phyloP scores from a whole-genome alignment of 2,113 vertebrate genomes.

The Paratilapia polleni region DNA sequence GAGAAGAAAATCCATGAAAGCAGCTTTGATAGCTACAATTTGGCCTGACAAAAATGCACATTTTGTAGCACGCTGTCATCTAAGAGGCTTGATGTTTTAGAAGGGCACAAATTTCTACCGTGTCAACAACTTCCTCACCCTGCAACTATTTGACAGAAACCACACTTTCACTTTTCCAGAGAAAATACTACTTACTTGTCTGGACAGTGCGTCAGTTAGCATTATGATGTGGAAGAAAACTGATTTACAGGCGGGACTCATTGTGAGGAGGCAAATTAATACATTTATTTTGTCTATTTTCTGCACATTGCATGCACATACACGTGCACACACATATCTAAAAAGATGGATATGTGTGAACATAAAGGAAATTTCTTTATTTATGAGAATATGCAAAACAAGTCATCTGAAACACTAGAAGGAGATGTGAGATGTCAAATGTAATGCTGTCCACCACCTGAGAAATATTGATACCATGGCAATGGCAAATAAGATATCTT shows the following conservation, averaged over 20 bases:
- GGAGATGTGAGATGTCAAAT: not conserved
- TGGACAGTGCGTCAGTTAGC: slow-evolving; percentile 2
- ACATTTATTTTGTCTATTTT: slow-evolving; percentile 13
- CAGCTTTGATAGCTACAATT: slow-evolving; percentile 55
- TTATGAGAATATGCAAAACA: not conserved
- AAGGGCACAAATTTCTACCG: slow-evolving; percentile 40
- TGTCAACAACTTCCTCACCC: slow-evolving; percentile 45
- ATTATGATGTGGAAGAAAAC: not conserved
- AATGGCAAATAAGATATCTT: not conserved
- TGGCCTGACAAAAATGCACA: slow-evolving; percentile 40
- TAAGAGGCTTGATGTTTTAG: slow-evolving; percentile 43
- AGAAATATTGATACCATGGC: not conserved
- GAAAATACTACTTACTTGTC: slow-evolving; percentile 4
- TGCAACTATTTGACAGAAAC: slow-evolving; percentile 13
- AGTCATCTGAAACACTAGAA: not conserved
- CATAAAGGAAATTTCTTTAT: not conserved
- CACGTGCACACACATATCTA: not conserved
- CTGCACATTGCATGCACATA: not conserved
- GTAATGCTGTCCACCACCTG: not conserved
- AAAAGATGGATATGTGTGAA: not conserved
- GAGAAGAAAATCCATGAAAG: slow-evolving; percentile 56
- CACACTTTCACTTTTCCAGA: slow-evolving; percentile 3
- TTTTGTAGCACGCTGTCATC: slow-evolving; percentile 36
- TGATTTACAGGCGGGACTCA: not conserved
- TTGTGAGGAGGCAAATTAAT: not conserved